A percentile compares a stretch with the other conserved stretches of the same genome.
These are phyloP conservation scores for Borostomias antarcticus DNA, from an alignment of 2,797 vertebrate species.

Conservation along the genomic window DNA sequence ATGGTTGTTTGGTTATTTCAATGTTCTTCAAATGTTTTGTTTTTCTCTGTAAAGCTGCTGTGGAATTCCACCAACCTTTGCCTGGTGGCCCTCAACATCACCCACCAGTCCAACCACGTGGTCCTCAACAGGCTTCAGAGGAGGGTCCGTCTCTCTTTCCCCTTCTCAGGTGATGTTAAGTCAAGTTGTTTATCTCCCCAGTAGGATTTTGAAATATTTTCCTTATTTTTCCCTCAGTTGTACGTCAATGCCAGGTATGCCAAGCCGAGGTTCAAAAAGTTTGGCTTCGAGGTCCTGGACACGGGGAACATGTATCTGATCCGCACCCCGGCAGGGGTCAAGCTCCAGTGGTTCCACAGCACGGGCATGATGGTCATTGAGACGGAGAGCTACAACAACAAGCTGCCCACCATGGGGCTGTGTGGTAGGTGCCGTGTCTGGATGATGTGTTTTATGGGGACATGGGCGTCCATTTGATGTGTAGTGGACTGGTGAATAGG, in stretches of 20 bases:
- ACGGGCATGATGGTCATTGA: constrained; percentile 95
- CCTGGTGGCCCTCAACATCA: constrained; percentile 87
- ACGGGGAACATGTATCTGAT: constrained; percentile 94
- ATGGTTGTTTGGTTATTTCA: constrained; percentile 34
- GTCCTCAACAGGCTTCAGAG: constrained; percentile 87
- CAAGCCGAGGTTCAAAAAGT: constrained; percentile 88
- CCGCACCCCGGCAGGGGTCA: constrained; percentile 85
- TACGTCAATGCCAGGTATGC: constrained; percentile 87
- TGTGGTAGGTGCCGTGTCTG: constrained; percentile 80
- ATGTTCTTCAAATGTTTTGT: too few relatives aligned
- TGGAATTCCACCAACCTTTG: constrained; percentile 89
- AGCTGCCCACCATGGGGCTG: constrained; percentile 80
- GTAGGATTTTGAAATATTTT: constrained; percentile 4
- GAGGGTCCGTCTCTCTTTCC: constrained; percentile 76
- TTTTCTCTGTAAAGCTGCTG: constrained; percentile 75
- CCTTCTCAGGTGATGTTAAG: not conserved
- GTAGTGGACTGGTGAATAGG: not conserved
- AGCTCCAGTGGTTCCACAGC: constrained; percentile 94
- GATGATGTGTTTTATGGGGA: not conserved
- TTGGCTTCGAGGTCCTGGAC: constrained; percentile 91
- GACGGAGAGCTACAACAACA: constrained; percentile 74
- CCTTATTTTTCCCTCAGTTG: constrained; percentile 70
- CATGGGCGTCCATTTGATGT: constrained; percentile 8
- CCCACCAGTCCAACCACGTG: constrained; percentile 84
- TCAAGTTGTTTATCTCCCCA: not conserved